Evolutionary conservation across 2,888 invertebrate species (phyloP), one percentile per base, ranked within the genome.

Genomic region (Fragum fragum): DNA sequence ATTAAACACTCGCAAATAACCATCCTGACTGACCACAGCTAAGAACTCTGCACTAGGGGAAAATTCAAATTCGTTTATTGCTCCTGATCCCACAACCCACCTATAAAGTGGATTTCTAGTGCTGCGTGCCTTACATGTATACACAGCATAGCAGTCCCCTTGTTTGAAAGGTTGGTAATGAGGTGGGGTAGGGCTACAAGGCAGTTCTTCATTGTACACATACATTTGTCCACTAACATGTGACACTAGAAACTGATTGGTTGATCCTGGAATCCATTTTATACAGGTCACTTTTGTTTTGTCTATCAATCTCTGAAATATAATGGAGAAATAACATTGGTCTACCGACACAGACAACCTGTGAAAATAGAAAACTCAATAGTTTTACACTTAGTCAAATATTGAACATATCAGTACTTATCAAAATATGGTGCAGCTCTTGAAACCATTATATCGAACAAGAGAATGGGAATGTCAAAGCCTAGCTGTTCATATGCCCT

Each of bases 161-260:
- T 97, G 97, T 95, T 99, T 99, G 95, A 98, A 98, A 47, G 97
- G 96, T 95, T 99, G 99, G 95, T 99, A 99, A 94, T 97, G 97
- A 1, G 99, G 99, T 73, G 98, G 96, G 23, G 98, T 96, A 23
- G 97, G 97, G 11, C 98, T 97, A 95, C 98, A 98, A 11, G 97
- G 96, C 88, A 99, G 95, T 69, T 94, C 93, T 95, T 99, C 99
- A 95, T 99, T 99, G 95, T 99, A 99, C 74, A 99, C 96, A 95
- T 99, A 99, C 92, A 99, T 96, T 94, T 99, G 98, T 26, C 99
- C 99, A 79, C 98, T 98, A 84, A 97, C 96, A 95, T 99, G 99
- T 71, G 99, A 97, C 79, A 98, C 98, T 90, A 99, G 96, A 95
- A 99, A 99, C 91, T 98, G 96, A 93, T 98, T 98, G 90, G 97